These are phyloP conservation scores for Arothron firmamentum DNA, from an alignment of 2,113 vertebrate genomes.

Conservation along the genomic window DNA sequence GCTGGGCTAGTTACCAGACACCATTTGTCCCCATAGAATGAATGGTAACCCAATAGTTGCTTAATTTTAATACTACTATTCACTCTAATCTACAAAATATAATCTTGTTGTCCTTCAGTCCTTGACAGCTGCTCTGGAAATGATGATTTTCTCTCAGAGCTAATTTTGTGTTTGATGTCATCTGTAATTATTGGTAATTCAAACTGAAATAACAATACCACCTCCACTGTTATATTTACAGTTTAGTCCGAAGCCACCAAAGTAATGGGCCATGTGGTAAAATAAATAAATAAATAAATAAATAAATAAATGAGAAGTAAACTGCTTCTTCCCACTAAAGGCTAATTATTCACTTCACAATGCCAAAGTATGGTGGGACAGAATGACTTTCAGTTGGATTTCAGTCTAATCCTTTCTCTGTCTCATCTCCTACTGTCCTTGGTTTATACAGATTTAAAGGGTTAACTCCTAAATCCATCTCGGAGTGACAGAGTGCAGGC, in stretches of 20 bases:
- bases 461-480: conserved; percentile 32
- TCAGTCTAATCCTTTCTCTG: conserved; percentile 37
- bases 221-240: conserved; percentile 17
- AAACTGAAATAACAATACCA: conserved; percentile 13
- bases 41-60: too few relatives aligned
- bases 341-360: conserved; percentile 25
- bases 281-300: background rate
- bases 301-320: too few relatives aligned
- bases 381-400: conserved; percentile 38
- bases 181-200: too few relatives aligned
- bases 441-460: conserved; percentile 48
- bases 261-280: conserved; percentile 28
- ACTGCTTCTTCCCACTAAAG: conserved; percentile 24
- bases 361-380: conserved; percentile 19
- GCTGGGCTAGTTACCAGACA: too few relatives aligned
- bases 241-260: conserved; percentile 7
- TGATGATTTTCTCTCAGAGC: too few relatives aligned
- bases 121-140: too few relatives aligned
- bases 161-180: too few relatives aligned
- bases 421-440: conserved; percentile 32
- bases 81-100: too few relatives aligned
- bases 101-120: too few relatives aligned
- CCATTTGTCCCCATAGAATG: too few relatives aligned
- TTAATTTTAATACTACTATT: too few relatives aligned
- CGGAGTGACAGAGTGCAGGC: conserved; percentile 18